A percentile compares a stretch with the other conserved stretches of the same genome.
These are phyloP conservation scores for Schrankia costaestrigalis DNA, from an alignment of 2,888 invertebrate genomes.

Conservation along the genomic window DNA sequence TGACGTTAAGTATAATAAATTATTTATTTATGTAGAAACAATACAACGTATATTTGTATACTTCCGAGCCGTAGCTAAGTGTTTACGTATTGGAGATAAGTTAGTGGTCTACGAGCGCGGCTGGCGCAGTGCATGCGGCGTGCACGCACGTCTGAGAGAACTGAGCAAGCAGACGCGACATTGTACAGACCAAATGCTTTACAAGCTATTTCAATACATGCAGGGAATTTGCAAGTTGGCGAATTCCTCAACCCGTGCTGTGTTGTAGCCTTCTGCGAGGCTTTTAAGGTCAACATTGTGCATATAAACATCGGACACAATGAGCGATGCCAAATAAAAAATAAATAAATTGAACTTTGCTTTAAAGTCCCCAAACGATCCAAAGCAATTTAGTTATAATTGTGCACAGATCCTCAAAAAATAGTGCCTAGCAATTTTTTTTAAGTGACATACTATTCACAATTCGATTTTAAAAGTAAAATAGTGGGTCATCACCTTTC, in stretches of 20 bases:
- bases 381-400: no score
- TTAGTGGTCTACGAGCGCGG: slow-evolving; percentile 43
- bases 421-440: no score
- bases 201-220: slow-evolving; percentile 73
- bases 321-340: no score
- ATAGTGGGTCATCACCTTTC: no score
- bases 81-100: slow-evolving; percentile 53
- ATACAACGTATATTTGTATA: no score
- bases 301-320: no score
- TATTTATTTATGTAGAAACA: no score
- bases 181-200: slow-evolving; percentile 53
- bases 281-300: slow-evolving; percentile 44
- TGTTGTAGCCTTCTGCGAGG: slow-evolving; percentile 27
- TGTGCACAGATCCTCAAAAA: no score
- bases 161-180: slow-evolving; percentile 52
- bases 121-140: slow-evolving; percentile 52
- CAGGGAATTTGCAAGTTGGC: slow-evolving; percentile 67
- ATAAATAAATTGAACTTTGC: no score
- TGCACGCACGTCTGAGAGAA: slow-evolving; percentile 53
- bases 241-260: slow-evolving; percentile 46
- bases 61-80: slow-evolving; percentile 40
- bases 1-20: slow-evolving; percentile 49
- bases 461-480: no score
- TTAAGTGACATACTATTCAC: no score
- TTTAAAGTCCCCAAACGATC: no score